A percentile compares a stretch with the other conserved stretches of the same genome.
Evolutionary conservation across 2,797 vertebrate species (phyloP).

Genomic region (Hoplostethus atlanticus): DNA sequence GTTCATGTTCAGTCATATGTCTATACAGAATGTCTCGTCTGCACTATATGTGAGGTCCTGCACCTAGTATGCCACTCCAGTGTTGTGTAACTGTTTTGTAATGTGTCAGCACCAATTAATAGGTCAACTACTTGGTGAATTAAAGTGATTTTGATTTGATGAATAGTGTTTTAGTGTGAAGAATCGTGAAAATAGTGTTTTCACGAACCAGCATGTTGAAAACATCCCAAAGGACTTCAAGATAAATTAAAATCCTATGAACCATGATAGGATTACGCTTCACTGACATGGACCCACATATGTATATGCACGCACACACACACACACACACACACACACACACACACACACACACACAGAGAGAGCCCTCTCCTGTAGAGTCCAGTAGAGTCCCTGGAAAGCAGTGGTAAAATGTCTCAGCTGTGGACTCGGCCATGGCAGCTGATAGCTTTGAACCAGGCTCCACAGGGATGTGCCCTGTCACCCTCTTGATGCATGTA

Average conservation of each 20-base stretch:
- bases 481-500: slow-evolving; percentile 36
- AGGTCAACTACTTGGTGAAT: no score
- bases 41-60: no score
- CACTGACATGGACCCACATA: background rate
- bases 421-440: slow-evolving; percentile 18
- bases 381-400: slow-evolving; percentile 30
- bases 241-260: background rate
- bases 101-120: no score
- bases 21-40: no score
- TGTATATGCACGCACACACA: background rate
- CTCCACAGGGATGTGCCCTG: slow-evolving; percentile 44
- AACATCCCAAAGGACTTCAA: slow-evolving; percentile 1
- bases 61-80: no score
- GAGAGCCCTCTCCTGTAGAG: background rate
- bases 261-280: slow-evolving; percentile 2
- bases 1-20: background rate
- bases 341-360: slow-evolving; percentile 1
- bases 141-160: no score
- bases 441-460: slow-evolving; percentile 58
- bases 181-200: no score
- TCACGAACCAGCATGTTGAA: slow-evolving; percentile 2
- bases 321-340: background rate
- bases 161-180: no score
- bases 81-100: no score
- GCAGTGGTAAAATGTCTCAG: slow-evolving; percentile 22